Percentiles rank a stretch among this genome's conserved stretches.
Conservation (phyloP, 2,888 invertebrate genomes). For the Eugnorisma glareosa region DNA sequence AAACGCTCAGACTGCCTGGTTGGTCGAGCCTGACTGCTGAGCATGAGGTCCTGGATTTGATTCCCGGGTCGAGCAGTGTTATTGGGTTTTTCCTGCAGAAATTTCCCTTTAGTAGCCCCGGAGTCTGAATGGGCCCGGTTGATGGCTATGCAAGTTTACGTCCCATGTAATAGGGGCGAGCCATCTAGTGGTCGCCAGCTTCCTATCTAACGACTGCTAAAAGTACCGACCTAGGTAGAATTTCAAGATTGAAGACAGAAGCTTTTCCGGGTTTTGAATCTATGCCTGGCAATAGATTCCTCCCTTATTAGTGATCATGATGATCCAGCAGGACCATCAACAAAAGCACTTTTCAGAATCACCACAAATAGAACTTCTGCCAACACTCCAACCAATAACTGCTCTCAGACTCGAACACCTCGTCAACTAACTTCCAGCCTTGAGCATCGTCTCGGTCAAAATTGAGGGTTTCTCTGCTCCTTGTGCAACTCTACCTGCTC, state of each 20-base stretch:
- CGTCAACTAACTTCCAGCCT: too few relatives aligned
- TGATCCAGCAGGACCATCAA: neutral
- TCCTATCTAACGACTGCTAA: too few relatives aligned
- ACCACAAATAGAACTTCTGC: neutral
- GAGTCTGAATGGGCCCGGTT: too few relatives aligned
- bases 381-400: neutral
- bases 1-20: neutral
- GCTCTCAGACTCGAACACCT: neutral
- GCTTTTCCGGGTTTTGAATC: neutral
- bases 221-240: neutral
- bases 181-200: neutral
- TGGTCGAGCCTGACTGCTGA: neutral
- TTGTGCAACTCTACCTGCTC: neutral
- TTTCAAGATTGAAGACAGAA: neutral
- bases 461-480: neutral
- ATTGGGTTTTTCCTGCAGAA: too few relatives aligned
- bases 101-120: too few relatives aligned
- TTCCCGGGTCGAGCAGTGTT: neutral
- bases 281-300: neutral
- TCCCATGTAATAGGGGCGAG: too few relatives aligned
- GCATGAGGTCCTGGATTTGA: neutral
- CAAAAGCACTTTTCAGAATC: neutral
- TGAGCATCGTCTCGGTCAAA: too few relatives aligned
- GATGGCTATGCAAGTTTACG: too few relatives aligned
- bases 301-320: neutral